phyloP scores from a whole-genome alignment of 2,888 invertebrate genomes.

The Lomographa bimaculata region DNA sequence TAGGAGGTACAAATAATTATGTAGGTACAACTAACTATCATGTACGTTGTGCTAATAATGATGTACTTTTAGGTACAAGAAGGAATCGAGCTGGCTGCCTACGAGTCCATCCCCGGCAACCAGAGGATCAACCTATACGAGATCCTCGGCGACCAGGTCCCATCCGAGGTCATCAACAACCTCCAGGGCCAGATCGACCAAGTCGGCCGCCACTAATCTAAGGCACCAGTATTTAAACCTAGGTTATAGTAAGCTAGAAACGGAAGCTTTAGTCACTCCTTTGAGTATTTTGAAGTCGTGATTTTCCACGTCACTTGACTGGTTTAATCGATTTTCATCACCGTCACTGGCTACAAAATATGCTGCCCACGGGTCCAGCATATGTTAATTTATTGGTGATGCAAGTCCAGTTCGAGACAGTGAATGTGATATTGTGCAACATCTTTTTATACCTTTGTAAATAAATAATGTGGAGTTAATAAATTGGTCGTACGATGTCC shows the following conservation, averaged over 20 bases:
- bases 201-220: conserved; percentile 85
- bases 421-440: conserved; percentile 76
- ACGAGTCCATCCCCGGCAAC: conserved; percentile 93
- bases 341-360: conserved; percentile 23
- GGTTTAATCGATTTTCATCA: conserved; percentile 29
- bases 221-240: conserved; percentile 6
- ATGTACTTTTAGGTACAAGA: conserved; percentile 86
- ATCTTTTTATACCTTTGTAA: conserved; percentile 74
- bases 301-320: conserved; percentile 5
- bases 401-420: conserved; percentile 62
- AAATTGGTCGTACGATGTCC: conserved; percentile 59
- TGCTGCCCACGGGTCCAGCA: conserved; percentile 11
- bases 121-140: conserved; percentile 93
- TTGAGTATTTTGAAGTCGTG: conserved; percentile 9
- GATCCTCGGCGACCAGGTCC: conserved; percentile 93
- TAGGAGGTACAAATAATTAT: too few species aligned
- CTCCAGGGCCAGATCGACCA: conserved; percentile 93
- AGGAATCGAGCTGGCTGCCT: conserved; percentile 93
- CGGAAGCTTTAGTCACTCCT: conserved; percentile 5
- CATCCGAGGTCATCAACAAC: conserved; percentile 94
- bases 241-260: conserved; percentile 13
- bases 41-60: background rate
- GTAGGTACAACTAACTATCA: too few species aligned
- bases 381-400: conserved; percentile 69
- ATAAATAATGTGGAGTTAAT: conserved; percentile 63